Percentiles rank a stretch among this genome's conserved stretches.
These are phyloP conservation scores for Globodera ellingtonae DNA, from an alignment of 1,140 invertebrate species.

Conservation along the genomic window DNA sequence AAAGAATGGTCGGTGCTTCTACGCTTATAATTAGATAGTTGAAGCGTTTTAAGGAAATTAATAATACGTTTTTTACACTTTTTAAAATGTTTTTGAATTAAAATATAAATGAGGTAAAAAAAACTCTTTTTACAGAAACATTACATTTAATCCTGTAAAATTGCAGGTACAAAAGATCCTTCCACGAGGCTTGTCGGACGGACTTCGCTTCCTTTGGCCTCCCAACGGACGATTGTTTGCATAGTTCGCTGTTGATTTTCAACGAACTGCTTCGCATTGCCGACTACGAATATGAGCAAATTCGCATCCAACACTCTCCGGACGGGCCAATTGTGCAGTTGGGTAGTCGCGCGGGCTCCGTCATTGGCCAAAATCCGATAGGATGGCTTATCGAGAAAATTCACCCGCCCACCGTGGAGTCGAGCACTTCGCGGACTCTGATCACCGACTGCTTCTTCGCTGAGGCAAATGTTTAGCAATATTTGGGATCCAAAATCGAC, in stretches of 20 bases:
- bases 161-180: constrained; percentile 75
- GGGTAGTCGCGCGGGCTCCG: constrained; percentile 19
- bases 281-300: constrained; percentile 80
- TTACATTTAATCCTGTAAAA: background rate
- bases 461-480: constrained; percentile 72
- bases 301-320: constrained; percentile 68
- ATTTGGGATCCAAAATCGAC: background rate
- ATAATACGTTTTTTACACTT: constrained; percentile 9
- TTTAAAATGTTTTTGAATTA: constrained; percentile 16
- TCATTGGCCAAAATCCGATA: constrained; percentile 54
- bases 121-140: too few species aligned
- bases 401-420: constrained; percentile 72
- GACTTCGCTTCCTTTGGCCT: constrained; percentile 45
- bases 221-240: constrained; percentile 82
- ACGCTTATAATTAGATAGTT: background rate
- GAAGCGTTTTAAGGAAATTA: background rate
- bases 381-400: constrained; percentile 50
- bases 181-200: constrained; percentile 75
- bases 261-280: constrained; percentile 91
- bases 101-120: too few species aligned
- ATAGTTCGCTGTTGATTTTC: constrained; percentile 87
- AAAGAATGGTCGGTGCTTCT: constrained; percentile 78
- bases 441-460: constrained; percentile 79
- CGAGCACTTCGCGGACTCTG: constrained; percentile 80
- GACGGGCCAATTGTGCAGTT: constrained; percentile 25